Evolutionary conservation across 2,113 vertebrate genomes (phyloP), one percentile per base, ranked within the genome.

Genomic region (Chaenocephalus aceratus): DNA sequence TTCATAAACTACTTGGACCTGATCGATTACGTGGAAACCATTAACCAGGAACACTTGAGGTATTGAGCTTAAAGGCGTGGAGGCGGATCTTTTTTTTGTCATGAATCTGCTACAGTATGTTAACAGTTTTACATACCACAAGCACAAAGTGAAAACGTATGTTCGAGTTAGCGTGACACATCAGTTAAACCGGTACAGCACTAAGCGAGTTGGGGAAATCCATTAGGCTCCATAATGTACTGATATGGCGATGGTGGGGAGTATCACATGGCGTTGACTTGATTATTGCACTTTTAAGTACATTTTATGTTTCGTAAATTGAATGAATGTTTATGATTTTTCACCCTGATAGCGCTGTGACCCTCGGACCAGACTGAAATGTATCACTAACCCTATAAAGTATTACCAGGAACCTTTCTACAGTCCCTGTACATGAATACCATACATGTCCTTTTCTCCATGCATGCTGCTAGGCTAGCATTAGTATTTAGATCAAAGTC

Each of bases 161-260:
- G 44, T 16, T 69, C 4, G 15, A 53, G 26, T 36, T 15, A 45
- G 45, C 13, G 14, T 61, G 51, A 14, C 23, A n/a, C 36, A 51
- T 3, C 10, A 16, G 1, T 13, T 0, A 4, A 0, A n/a, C 4
- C 2, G 30, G 18, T 58, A 3, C 5, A 53, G 21, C 10, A 34
- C 36, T 41, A 7, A 41, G 36, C 6, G 7, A 41, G 7, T 8
- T 41, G n/a, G 3, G 74, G 57, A 63, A 75, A 65, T 54, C 52
- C 44, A 51, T 51, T 61, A 14, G n/a, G 9, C 6, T 56, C 14
- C 5, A 21, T 46, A 36, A 16, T 53, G 3, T 18, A 62, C 13
- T 48, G 7, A 59, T 53, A 13, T 26, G 1, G 18, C 53, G 12
- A 21, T 21, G 9, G 7, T n/a, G 4, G 1, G 44, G 30, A n/a